Base-by-base conservation (phyloP, 1,140 invertebrate genomes). In the Hetaerina americana region DNA sequence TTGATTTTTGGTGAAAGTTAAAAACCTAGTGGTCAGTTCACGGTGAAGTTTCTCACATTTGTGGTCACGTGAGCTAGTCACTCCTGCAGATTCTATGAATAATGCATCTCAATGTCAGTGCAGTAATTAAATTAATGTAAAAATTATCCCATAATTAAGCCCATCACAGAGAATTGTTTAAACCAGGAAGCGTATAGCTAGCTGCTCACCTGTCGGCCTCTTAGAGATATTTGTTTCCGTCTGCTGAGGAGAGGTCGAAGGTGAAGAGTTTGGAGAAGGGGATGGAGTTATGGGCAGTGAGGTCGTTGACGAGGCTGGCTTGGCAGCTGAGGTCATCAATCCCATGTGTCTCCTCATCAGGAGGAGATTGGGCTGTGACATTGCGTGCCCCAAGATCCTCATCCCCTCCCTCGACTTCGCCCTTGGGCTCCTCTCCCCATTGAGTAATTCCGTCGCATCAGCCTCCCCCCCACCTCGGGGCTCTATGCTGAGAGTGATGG, bases 321-420 rank as follows among this genome's bases (percentile, higher is more conserved):
- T 26, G 1, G 67, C 27, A 15, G n/a, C 25, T 1, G 24, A 1
- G 12, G 12, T 15, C 2, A 15, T 15, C 67, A 68, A 68, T 78
- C 76, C 73, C 77, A 75, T 31, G 78, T 70, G 71, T 74, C 76
- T 78, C 72, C 79, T 76, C 70, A 76, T 78, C 26, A 76, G 73
- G 27, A 78, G 75, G 77, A 81, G 81, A 71, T 82, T 81, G 10
- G 81, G 81, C 72, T 82, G 81, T 0, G 81, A 82, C n/a, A 82
- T 79, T 5, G 81, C 81, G 73, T 82, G 81, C 8, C 77, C 77
- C 10, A 82, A 75, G 15, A 57, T 3, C 22, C 40, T 57, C 1
- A n/a, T 18, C 31, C 76, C 76, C 10, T 79, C 76, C 22, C 40
- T 57, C 22, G 40, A 12, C 15, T 57, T n/a, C 22, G 15, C 40